Evolutionary conservation across 2,797 vertebrate species (phyloP), one percentile per base, ranked within the genome.

Genomic region (Darevskia mixta): DNA sequence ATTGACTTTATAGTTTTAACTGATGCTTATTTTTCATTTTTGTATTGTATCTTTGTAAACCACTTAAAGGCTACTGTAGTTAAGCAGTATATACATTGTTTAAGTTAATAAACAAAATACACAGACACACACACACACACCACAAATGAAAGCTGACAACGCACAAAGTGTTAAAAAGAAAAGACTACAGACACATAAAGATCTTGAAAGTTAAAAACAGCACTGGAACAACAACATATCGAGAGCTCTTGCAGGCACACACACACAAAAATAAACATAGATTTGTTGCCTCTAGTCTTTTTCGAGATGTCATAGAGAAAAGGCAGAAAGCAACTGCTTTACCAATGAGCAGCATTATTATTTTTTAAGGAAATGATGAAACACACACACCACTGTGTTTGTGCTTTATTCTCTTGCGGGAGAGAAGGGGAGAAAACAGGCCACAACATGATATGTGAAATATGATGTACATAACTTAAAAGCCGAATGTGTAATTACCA

Each of bases 381-480:
- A 90, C 66, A 86, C n/a, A 32, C 91, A 92, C 90, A 92, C 84
- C 76, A 92, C 86, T 82, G 25, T 35, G 43, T 91, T 92, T 91
- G 87, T 83, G 2, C 84, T 87, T 91, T 87, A 90, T 82, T 81
- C 29, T 87, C 25, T 75, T 87, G 93, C 87, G 27, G 27, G 20
- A 80, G 89, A 80, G 87, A 94, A 23, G n/a, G 35, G 6, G 20
- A 89, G 0, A 71, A 49, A 29, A 45, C 77, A 0, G 25, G 13
- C 91, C 0, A 88, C 89, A 94, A 93, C 86, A 75, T 25, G 79
- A 86, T 83, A 87, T 73, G n/a, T 69, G 92, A 82, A 91, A 91
- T 83, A 85, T 91, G 77, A 92, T 94, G 92, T 92, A 92, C 91
- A 92, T 91, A 94, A 91, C 91, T 94, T 91, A 91, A 92, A 90